Conservation (phyloP, 2,888 invertebrate species). For the Buathra laborator region DNA sequence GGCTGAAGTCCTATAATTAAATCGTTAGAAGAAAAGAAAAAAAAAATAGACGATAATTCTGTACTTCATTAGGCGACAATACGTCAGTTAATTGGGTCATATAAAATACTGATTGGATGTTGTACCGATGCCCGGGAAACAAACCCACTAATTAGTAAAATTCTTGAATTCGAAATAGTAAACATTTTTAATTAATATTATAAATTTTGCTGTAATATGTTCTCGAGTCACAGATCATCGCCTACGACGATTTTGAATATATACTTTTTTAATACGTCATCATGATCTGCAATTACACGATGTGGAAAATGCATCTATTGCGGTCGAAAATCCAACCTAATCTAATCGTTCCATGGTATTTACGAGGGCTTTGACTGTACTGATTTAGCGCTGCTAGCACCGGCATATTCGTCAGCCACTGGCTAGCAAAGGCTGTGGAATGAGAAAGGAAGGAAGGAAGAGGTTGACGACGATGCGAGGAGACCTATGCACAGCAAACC, state of each 20-base stretch:
- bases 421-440: conserved; percentile 14
- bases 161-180: too few relatives aligned
- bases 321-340: background rate
- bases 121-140: too few relatives aligned
- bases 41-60: too few relatives aligned
- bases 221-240: too few relatives aligned
- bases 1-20: background rate
- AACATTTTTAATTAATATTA: too few relatives aligned
- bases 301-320: background rate
- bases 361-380: conserved; percentile 15
- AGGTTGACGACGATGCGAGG: conserved; percentile 14
- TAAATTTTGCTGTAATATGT: too few relatives aligned
- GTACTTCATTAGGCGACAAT: too few relatives aligned
- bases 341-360: background rate
- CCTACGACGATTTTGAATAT: too few relatives aligned
- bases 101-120: too few relatives aligned
- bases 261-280: too few relatives aligned
- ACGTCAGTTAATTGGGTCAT: too few relatives aligned
- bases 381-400: background rate
- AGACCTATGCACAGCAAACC: conserved; percentile 2
- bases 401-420: conserved; percentile 1
- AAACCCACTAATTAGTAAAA: too few relatives aligned
- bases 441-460: conserved; percentile 27
- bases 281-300: background rate
- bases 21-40: background rate